A percentile compares a stretch with the other conserved stretches of the same genome.
Conservation (phyloP, 2,797 vertebrate species). For the Platyrinchus mystaceus region DNA sequence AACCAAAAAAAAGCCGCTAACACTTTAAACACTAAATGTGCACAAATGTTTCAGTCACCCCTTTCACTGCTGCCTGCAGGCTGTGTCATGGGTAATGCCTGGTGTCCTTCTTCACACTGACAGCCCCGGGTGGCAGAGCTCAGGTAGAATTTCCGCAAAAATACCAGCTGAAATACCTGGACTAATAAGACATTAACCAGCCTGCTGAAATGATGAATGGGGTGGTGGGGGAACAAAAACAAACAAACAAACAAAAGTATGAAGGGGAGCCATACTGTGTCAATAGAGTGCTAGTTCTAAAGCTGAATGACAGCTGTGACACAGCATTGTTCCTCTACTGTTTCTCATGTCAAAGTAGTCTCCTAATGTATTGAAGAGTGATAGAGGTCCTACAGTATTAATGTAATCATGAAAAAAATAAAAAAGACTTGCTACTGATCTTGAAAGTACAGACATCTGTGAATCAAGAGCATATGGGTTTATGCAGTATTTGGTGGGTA, state of each 20-base stretch:
- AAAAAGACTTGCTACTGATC: not conserved
- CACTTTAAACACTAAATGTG: not conserved
- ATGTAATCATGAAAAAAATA: not conserved
- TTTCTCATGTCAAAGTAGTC: not conserved
- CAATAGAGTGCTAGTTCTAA: not conserved
- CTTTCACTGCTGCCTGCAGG: not conserved
- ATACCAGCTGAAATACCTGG: not conserved
- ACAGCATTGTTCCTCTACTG: not conserved
- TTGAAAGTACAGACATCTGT: not conserved
- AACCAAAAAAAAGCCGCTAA: not conserved
- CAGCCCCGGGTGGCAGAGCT: not conserved
- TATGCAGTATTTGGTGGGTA: not conserved
- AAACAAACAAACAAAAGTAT: rapidly evolving
- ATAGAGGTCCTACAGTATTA: not conserved
- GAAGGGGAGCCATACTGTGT: not conserved
- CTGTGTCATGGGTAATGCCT: not conserved
- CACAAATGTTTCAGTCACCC: not conserved
- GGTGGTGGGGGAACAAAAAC: not conserved
- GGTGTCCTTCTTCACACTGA: not conserved
- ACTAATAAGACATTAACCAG: not conserved
- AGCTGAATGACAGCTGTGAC: not conserved
- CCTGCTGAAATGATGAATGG: not conserved
- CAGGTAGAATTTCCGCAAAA: not conserved
- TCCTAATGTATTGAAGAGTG: not conserved
- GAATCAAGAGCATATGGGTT: not conserved